Evolutionary conservation across 2,113 vertebrate genomes (phyloP), one percentile per base, ranked within the genome.

Genomic region (Atlantisia rogersi): DNA sequence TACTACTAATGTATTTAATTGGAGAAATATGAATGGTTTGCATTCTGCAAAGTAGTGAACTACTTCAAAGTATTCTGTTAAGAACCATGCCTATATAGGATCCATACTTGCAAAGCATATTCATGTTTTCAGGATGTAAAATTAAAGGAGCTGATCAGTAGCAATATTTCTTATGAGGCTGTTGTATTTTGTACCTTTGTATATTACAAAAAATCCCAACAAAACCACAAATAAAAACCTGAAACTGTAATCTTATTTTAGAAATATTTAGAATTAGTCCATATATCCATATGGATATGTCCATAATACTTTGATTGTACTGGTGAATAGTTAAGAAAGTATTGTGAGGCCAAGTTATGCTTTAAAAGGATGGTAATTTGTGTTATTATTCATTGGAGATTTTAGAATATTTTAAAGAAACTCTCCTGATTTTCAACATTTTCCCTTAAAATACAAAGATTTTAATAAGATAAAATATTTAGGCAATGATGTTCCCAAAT

Each of bases 1-100:
- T 92, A 59, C 29, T 90, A 58, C 29, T 69, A 53, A 94, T 58
- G 21, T 56, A 44, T 91, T 92, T 97, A 93, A 94, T 95, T 95
- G 83, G 79, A 67, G 79, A 94, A 96, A 88, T 90, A 89, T 32
- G 59, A 94, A 82, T 81, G 93, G 59, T 31, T 86, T 62, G 46
- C 46, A 74, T 88, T 94, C 59, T 82, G 35, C 42, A 85, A 89
- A 88, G 28, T 62, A 91, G 35, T 55, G 50, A 92, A 80, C 40
- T 67, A 32, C 50, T 64, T 56, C 32, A 65, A 94, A 88, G 17
- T 77, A 56, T 71, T 96, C 50, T 83, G 55, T 93, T 88, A 76
- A 81, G n/a, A 88, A 29, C 18, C 0, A 0, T 69, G 29, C 15
- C 39, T 73, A 10, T 50, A 32, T 10, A 48, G 65, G 71, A 69